Conservation (phyloP, 2,113 vertebrate species). For the Brienomyrus brachyistius region DNA sequence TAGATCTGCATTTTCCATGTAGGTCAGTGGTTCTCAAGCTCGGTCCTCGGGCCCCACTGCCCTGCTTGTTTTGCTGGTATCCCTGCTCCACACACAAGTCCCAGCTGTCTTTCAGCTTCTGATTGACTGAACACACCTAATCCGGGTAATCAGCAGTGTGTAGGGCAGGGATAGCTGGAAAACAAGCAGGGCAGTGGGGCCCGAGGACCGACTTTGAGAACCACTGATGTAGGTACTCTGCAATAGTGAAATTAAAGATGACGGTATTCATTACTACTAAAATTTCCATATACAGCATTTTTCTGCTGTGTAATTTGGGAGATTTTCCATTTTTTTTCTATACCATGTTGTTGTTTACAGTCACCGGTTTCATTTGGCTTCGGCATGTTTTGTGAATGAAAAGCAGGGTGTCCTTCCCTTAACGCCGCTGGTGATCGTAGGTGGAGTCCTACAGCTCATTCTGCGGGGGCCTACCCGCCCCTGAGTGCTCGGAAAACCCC, state of each 20-base stretch:
- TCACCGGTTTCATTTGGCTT: neutral
- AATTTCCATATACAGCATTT: neutral
- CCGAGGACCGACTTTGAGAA: no score
- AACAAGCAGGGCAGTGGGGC: no score
- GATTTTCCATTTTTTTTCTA: neutral
- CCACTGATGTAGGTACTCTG: neutral
- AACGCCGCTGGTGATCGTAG: conserved; percentile 47
- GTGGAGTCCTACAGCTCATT: conserved; percentile 85
- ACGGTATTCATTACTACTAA: neutral
- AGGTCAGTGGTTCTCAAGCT: neutral
- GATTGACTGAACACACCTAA: no score
- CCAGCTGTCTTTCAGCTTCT: no score
- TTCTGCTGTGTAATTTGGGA: neutral
- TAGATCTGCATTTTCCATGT: neutral
- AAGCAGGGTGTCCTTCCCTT: neutral
- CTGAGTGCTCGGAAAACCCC: conserved; percentile 88
- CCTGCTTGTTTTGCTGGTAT: no score
- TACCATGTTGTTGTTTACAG: neutral
- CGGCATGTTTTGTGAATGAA: neutral
- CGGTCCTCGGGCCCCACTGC: no score
- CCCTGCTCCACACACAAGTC: no score
- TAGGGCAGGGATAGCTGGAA: no score
- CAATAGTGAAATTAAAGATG: neutral
- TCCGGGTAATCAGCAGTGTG: no score
- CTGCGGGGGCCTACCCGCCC: conserved; percentile 87